These are phyloP conservation scores for Onychomys torridus DNA, from an alignment of 2,797 vertebrate species.

Conservation along the genomic window DNA sequence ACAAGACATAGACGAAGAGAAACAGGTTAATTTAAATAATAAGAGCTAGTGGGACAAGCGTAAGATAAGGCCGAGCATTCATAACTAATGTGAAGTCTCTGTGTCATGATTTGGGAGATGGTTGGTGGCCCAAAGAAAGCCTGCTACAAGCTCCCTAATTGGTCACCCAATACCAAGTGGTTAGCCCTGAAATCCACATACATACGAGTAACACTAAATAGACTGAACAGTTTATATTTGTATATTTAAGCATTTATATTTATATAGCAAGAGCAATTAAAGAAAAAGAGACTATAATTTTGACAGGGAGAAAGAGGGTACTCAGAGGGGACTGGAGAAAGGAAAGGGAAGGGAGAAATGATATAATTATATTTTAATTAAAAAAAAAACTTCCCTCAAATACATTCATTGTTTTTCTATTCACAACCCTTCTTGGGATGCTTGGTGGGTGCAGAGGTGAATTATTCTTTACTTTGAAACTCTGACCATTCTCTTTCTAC, in stretches of 20 bases:
- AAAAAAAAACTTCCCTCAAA: neutral
- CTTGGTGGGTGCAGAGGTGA: neutral
- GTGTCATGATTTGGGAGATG: neutral
- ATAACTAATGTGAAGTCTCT: neutral
- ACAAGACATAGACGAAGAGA: neutral
- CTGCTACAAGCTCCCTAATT: neutral
- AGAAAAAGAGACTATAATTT: neutral
- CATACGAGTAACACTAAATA: neutral
- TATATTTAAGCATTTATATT: neutral
- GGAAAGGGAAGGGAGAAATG: neutral
- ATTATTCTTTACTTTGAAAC: constrained; percentile 49
- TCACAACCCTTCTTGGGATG: neutral
- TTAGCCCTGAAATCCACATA: neutral
- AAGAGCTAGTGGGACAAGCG: neutral
- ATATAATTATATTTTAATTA: neutral
- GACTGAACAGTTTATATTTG: neutral
- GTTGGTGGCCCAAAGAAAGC: neutral
- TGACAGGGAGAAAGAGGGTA: too few relatives aligned
- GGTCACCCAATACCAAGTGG: neutral
- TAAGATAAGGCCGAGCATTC: neutral
- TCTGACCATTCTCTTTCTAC: neutral
- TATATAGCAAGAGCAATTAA: neutral
- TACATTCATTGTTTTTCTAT: neutral
- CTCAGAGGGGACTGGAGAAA: neutral
- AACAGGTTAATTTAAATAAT: neutral